phyloP scores from a whole-genome alignment of 2,113 vertebrate genomes.

The Triplophysa tibetana region DNA sequence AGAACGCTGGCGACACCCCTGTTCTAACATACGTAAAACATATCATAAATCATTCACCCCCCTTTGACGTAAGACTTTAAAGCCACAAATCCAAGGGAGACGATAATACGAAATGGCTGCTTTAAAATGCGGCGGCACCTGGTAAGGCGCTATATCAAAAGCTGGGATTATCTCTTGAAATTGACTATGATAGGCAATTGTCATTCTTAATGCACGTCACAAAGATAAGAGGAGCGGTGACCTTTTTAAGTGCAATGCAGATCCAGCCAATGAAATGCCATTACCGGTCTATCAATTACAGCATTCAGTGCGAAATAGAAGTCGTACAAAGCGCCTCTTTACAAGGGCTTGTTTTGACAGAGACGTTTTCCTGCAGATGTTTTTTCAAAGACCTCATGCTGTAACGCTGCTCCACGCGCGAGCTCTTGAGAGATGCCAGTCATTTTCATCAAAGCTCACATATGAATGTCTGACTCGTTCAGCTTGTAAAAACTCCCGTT shows the following conservation, averaged over 20 bases:
- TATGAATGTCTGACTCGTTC: slow-evolving; percentile 47
- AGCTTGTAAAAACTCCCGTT: slow-evolving; percentile 45
- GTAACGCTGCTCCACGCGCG: slow-evolving; percentile 40
- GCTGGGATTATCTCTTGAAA: slow-evolving; percentile 27
- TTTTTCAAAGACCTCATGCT: slow-evolving; percentile 59
- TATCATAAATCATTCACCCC: background rate
- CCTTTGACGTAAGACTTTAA: background rate
- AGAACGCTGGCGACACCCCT: slow-evolving; percentile 8
- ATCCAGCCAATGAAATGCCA: slow-evolving; percentile 48
- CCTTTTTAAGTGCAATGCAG: slow-evolving; percentile 54
- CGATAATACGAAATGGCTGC: slow-evolving; percentile 3
- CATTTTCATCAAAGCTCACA: slow-evolving; percentile 46
- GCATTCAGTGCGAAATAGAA: slow-evolving; percentile 46
- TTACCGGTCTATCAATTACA: slow-evolving; percentile 46
- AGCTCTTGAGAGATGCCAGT: slow-evolving; percentile 46
- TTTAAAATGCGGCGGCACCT: background rate
- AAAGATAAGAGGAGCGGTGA: slow-evolving; percentile 43
- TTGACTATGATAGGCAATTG: slow-evolving; percentile 33
- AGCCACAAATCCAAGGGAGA: background rate
- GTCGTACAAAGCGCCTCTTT: slow-evolving; percentile 52
- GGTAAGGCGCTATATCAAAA: slow-evolving; percentile 9
- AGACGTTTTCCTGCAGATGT: slow-evolving; percentile 57
- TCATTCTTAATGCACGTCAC: slow-evolving; percentile 45
- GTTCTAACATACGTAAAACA: background rate
- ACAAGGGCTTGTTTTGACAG: slow-evolving; percentile 55